Evolutionary conservation across 1,140 invertebrate genomes (phyloP).

Genomic region (Manduca sexta): DNA sequence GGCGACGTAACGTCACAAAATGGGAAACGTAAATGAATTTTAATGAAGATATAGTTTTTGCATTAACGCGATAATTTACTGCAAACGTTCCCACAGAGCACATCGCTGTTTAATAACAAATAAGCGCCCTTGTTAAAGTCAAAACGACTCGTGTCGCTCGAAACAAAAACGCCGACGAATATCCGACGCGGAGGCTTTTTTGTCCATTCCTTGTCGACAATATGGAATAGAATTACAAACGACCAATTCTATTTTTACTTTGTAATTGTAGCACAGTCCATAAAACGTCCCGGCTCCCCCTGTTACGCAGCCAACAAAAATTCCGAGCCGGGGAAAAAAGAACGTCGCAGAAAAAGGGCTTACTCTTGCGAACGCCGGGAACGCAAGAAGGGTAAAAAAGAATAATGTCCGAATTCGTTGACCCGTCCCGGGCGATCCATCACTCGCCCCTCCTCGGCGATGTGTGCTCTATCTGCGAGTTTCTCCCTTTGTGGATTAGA

Average conservation of each 20-base stretch:
- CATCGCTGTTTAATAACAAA: too few species aligned
- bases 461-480: conserved; percentile 23
- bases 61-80: too few species aligned
- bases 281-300: conserved; percentile 46
- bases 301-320: conserved; percentile 41
- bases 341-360: conserved; percentile 69
- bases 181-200: conserved; percentile 10
- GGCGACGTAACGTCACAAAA: too few species aligned
- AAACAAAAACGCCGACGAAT: too few species aligned
- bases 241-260: conserved; percentile 63
- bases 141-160: too few species aligned
- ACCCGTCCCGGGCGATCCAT: conserved; percentile 82
- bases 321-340: conserved; percentile 53
- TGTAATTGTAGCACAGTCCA: conserved; percentile 67
- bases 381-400: conserved; percentile 76
- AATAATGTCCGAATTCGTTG: conserved; percentile 84
- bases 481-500: conserved; percentile 35
- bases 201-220: conserved; percentile 29
- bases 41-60: too few species aligned
- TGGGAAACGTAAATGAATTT: too few species aligned
- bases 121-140: too few species aligned
- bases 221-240: conserved; percentile 52
- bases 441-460: conserved; percentile 68
- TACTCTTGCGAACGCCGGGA: conserved; percentile 67
- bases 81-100: too few species aligned